phyloP scores from a whole-genome alignment of 2,113 vertebrate species.

The Eurystomus gularis region DNA sequence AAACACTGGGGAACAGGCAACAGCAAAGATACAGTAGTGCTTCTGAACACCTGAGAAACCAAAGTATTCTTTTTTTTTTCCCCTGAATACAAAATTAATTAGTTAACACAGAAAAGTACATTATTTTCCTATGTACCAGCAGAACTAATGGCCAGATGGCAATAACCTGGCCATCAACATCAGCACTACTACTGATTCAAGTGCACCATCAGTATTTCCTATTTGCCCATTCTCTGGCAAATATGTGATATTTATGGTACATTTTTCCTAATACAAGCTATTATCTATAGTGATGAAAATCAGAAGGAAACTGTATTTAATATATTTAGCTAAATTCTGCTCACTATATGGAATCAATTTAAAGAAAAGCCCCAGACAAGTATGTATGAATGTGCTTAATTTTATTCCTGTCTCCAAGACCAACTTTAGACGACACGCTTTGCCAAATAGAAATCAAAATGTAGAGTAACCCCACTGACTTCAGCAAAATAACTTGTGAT shows the following conservation, averaged over 20 bases:
- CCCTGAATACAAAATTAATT: constrained; percentile 52
- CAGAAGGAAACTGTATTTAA: neutral
- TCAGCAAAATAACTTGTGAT: constrained; percentile 44
- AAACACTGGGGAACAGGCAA: neutral
- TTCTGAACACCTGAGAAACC: constrained; percentile 12
- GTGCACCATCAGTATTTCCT: constrained; percentile 27
- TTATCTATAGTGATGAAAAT: constrained; percentile 38
- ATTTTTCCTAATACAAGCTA: neutral
- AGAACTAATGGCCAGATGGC: constrained; percentile 49
- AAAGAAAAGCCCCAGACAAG: constrained; percentile 33
- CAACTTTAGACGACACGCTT: constrained; percentile 51
- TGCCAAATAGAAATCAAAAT: constrained; percentile 56
- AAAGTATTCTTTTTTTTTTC: neutral
- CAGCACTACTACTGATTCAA: constrained; percentile 1
- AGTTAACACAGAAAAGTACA: constrained; percentile 44
- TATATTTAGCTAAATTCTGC: constrained; percentile 33
- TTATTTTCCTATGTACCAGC: constrained; percentile 50
- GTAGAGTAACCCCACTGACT: constrained; percentile 53
- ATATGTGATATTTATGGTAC: neutral
- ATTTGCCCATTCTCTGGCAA: neutral
- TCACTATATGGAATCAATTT: constrained; percentile 28
- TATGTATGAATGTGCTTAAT: constrained; percentile 21
- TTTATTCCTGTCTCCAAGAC: constrained; percentile 26
- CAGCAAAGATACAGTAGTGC: neutral
- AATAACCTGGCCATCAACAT: constrained; percentile 55